Evolutionary conservation across 2,113 vertebrate genomes (phyloP), one percentile per base, ranked within the genome.

Genomic region (Calypte anna): DNA sequence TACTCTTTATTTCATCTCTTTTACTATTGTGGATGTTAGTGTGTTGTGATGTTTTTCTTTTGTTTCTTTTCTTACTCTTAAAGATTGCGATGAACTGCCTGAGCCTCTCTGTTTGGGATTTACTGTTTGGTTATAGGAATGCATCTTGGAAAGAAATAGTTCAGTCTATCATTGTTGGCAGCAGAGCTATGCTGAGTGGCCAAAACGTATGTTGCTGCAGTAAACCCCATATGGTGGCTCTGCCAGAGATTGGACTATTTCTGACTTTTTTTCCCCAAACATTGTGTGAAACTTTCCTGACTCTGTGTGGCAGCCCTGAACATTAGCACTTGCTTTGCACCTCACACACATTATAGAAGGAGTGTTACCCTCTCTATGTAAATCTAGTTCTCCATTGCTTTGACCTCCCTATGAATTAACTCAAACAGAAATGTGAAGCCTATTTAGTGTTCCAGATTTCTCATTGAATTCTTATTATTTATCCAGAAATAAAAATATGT

Each of bases 181-280:
- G 76, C 90, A 75, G 82, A 90, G 79, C 69, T 88, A 5, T 50
- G 72, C 43, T 28, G 80, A 90, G 68, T 95, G 91, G 90, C 95
- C 91, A 96, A 25, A 96, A 91, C 81, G 80, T 96, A 93, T 93
- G 93, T 87, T 91, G 33, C 61, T 91, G 82, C 91, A 82, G 79
- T 88, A 95, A 94, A 83, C 93, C 93, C 93, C 94, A 90, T 96
- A 91, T 96, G 95, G 94, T 88, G 82, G 54, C 93, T 93, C 90
- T 96, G 85, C 79, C 88, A 96, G 94, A 84, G 78, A 57, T 81
- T 70, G 88, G 93, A 75, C 76, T 75, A 33, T 20, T 61, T 94
- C 87, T 66, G 78, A 46, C 44, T 93, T 91, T 63, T 63, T 75
- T 75, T 20, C 85, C 73, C 85, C 73, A 88, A 88, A 76, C n/a